Base-by-base conservation (phyloP, 2,113 vertebrate genomes). In the Colinus virginianus region DNA sequence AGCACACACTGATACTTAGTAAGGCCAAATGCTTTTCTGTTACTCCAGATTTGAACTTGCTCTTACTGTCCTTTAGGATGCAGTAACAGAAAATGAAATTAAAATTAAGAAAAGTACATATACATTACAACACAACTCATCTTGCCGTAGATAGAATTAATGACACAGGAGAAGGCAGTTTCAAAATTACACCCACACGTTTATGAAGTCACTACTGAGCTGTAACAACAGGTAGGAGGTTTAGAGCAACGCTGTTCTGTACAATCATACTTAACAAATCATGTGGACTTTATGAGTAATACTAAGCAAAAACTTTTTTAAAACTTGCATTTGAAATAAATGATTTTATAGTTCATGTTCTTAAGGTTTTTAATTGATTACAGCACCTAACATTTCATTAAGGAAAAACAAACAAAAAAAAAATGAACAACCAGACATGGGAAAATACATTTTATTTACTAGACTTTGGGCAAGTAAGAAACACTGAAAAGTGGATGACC, bases 171-270 rank as follows among this genome's bases (percentile, higher is more conserved):
- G 51, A 93, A 86, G 40, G 48, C 59, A 78, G 40, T 72, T 91
- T 84, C 63, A 91, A 91, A 91, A 71, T 56, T 69, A 91, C 77
- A 91, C 83, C 74, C 74, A 88, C 88, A 34, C 28, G 28, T 90
- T 68, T 84, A 88, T 87, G 86, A 96, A 93, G 53, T 92, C 92
- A 94, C 69, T 92, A 82, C 70, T 93, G 80, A 91, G 88, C 48
- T 81, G 77, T 69, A 94, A 94, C 64, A 96, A 85, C 74, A 96
- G 92, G 92, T 88, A 92, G 77, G 62, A 86, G 77, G 40, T 61
- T 86, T 71, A 87, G 67, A 88, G 48, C 42, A 84, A 28, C 38
- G 23, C n/a, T 87, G 45, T 3, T 88, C 22, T 71, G 10, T 36
- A 71, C 34, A 61, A 93, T 68, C 40, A 64, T 28, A 88, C 26